Evolutionary conservation across 2,797 vertebrate species (phyloP).

Genomic region (Trichosurus vulpecula): DNA sequence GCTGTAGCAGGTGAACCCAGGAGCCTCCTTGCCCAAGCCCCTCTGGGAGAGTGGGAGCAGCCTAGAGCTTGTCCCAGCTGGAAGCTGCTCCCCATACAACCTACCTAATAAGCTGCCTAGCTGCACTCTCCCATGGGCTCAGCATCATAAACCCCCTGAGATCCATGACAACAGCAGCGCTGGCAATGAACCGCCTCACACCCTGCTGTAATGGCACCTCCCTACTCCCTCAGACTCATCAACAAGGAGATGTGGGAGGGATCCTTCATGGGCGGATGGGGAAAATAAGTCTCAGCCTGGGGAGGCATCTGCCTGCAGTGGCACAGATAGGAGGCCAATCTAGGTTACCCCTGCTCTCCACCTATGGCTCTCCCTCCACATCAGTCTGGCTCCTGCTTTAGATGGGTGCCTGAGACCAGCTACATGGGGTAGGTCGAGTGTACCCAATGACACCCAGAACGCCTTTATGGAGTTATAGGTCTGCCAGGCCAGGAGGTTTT

Average conservation of each 20-base stretch:
- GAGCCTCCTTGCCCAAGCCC: conserved; percentile 57
- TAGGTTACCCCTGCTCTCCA: neutral
- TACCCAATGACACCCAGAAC: conserved; percentile 78
- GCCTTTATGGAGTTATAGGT: conserved; percentile 69
- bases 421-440: conserved; percentile 13
- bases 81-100: conserved; percentile 16
- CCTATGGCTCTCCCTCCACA: neutral
- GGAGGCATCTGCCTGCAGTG: neutral
- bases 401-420: neutral
- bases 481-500: conserved; percentile 68
- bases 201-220: conserved; percentile 66
- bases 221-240: neutral
- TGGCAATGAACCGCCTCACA: conserved; percentile 79
- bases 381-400: neutral
- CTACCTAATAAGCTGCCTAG: conserved; percentile 64
- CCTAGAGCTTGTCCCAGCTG: conserved; percentile 69
- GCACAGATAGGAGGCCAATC: neutral
- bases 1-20: conserved; percentile 28
- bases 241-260: neutral
- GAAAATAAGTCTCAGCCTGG: neutral
- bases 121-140: conserved; percentile 71
- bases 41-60: conserved; percentile 56
- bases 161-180: conserved; percentile 62
- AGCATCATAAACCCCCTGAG: conserved; percentile 50
- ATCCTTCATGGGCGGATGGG: neutral